These are phyloP conservation scores for Apamea monoglypha DNA, from an alignment of 2,888 invertebrate species.

Conservation along the genomic window DNA sequence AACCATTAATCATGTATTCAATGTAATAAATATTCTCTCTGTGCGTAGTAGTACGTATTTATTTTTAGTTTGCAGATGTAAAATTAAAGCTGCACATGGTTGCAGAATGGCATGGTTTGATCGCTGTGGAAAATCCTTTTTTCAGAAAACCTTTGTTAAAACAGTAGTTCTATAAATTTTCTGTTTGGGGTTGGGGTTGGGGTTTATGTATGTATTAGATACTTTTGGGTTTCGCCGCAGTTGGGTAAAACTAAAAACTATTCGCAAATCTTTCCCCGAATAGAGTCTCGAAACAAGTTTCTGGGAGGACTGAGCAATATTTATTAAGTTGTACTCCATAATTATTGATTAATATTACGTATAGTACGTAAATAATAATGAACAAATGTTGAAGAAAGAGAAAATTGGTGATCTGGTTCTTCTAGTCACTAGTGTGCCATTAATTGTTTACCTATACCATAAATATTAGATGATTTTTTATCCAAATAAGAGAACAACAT, in stretches of 20 bases:
- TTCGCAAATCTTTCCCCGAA: no score
- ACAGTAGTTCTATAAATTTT: neutral
- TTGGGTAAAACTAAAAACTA: neutral
- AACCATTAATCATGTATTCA: neutral
- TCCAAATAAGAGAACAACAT: conserved; percentile 13
- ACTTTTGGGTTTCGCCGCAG: neutral
- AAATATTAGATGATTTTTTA: neutral
- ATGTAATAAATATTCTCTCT: neutral
- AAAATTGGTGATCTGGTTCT: neutral
- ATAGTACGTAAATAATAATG: neutral
- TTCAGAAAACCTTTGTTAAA: neutral
- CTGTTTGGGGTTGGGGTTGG: no score
- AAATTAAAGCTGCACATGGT: neutral
- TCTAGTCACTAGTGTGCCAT: neutral
- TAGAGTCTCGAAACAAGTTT: neutral
- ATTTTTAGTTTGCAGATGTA: neutral
- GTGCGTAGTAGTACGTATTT: neutral
- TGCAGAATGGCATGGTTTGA: no score
- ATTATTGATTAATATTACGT: neutral
- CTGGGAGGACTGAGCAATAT: neutral
- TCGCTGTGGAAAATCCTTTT: neutral
- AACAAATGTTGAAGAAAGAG: neutral
- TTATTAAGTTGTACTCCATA: neutral
- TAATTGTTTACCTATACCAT: neutral
- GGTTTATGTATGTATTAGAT: neutral